A percentile compares a stretch with the other conserved stretches of the same genome.
These are phyloP conservation scores for Akabosia matsudoensis DNA, from an alignment of 1,140 invertebrate species.

Conservation along the genomic window DNA sequence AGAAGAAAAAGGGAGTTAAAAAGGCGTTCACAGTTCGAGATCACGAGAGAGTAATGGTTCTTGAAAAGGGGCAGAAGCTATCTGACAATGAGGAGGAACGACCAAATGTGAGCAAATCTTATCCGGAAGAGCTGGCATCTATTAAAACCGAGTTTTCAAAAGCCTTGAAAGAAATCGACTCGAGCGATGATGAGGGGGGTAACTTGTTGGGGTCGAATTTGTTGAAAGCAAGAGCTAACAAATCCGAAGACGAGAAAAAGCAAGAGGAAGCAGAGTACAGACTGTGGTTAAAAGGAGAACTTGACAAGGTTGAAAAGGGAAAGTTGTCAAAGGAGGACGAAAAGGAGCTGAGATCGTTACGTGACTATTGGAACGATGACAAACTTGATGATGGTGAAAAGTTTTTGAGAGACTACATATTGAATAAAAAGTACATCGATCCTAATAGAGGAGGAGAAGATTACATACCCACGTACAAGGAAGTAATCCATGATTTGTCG, in stretches of 20 bases:
- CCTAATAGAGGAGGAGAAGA: slow-evolving; percentile 60
- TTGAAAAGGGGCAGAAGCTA: slow-evolving; percentile 65
- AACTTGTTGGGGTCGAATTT: slow-evolving; percentile 54
- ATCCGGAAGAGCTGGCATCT: slow-evolving; percentile 67
- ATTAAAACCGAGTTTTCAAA: slow-evolving; percentile 66
- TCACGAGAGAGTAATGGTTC: slow-evolving; percentile 72
- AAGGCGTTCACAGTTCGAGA: slow-evolving; percentile 71
- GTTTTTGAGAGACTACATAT: slow-evolving; percentile 86
- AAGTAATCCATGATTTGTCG: slow-evolving; percentile 68
- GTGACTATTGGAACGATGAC: slow-evolving; percentile 79
- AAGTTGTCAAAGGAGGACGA: slow-evolving; percentile 56
- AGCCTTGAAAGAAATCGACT: slow-evolving; percentile 50
- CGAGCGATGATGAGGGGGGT: slow-evolving; percentile 57
- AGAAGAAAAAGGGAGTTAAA: slow-evolving; percentile 52
- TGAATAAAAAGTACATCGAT: slow-evolving; percentile 33
- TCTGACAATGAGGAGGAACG: slow-evolving; percentile 58
- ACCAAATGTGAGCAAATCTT: slow-evolving; percentile 51
- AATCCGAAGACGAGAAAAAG: slow-evolving; percentile 59
- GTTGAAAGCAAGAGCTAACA: slow-evolving; percentile 59
- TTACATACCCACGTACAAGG: slow-evolving; percentile 65
- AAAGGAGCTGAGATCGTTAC: slow-evolving; percentile 67
- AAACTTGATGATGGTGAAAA: slow-evolving; percentile 77
- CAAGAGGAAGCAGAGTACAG: slow-evolving; percentile 70
- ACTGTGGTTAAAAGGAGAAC: slow-evolving; percentile 77
- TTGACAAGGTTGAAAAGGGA: slow-evolving; percentile 60